A percentile compares a stretch with the other conserved stretches of the same genome.
These are phyloP conservation scores for Microtus richardsoni DNA, from an alignment of 2,113 vertebrate genomes.

Conservation along the genomic window DNA sequence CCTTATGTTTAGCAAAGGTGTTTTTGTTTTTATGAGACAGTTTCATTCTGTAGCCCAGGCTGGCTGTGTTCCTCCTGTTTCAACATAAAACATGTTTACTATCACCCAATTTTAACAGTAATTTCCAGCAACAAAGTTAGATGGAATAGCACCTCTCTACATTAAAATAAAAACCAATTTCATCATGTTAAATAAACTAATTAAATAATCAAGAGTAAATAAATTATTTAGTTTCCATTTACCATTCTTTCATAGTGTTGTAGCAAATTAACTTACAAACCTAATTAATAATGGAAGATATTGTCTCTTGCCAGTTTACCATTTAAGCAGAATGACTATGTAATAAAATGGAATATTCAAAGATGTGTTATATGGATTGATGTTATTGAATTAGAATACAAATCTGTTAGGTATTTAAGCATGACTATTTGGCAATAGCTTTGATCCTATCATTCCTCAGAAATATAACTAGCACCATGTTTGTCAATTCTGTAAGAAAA, in stretches of 20 bases:
- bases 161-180: not conserved
- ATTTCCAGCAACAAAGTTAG: not conserved
- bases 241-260: not conserved
- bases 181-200: not conserved
- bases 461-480: not conserved
- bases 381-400: not conserved
- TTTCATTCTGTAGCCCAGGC: not conserved
- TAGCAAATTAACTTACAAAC: not conserved
- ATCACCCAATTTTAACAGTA: not conserved
- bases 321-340: slow-evolving; percentile 40
- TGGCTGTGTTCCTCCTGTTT: not conserved
- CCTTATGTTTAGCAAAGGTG: not conserved
- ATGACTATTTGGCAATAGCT: not conserved
- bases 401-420: not conserved
- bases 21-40: not conserved
- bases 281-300: slow-evolving; percentile 1
- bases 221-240: not conserved
- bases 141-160: not conserved
- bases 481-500: not conserved
- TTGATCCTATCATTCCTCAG: not conserved
- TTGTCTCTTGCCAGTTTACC: not conserved
- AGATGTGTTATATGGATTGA: not conserved
- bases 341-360: slow-evolving; percentile 7
- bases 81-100: not conserved
- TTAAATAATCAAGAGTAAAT: not conserved